Conservation (phyloP, 2,888 invertebrate genomes). For the Mythimna pallens region DNA sequence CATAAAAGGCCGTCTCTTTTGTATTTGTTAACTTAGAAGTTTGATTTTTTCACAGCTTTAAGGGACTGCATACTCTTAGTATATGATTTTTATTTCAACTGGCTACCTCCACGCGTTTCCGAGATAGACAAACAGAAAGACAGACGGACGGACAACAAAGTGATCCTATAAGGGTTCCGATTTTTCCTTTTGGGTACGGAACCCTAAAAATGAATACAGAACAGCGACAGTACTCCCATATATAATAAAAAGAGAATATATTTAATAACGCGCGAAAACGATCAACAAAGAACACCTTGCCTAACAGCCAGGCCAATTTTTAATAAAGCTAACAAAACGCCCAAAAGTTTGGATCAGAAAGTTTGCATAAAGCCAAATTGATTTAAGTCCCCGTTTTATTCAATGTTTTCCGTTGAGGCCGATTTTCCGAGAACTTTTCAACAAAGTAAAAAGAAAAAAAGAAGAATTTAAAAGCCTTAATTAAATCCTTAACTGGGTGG, state of each 20-base stretch:
- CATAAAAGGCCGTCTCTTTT: too few relatives aligned
- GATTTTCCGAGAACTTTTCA: slow-evolving; percentile 35
- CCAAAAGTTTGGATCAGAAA: slow-evolving; percentile 36
- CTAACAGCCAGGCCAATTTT: slow-evolving; percentile 23
- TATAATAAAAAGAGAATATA: slow-evolving; percentile 5
- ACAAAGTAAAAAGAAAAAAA: not conserved
- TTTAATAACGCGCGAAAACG: slow-evolving; percentile 28
- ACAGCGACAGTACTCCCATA: not conserved
- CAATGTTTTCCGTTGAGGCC: slow-evolving; percentile 34
- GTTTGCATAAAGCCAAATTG: slow-evolving; percentile 48
- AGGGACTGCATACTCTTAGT: too few relatives aligned
- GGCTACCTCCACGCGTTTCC: too few relatives aligned
- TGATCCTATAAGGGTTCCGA: too few relatives aligned
- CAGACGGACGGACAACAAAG: too few relatives aligned
- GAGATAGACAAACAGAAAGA: too few relatives aligned
- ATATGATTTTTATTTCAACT: too few relatives aligned
- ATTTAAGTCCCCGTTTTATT: slow-evolving; percentile 38
- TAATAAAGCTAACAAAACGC: slow-evolving; percentile 45
- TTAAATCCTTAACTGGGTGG: slow-evolving; percentile 47
- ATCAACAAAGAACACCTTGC: slow-evolving; percentile 30
- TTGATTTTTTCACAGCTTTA: too few relatives aligned
- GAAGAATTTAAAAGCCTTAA: slow-evolving; percentile 47
- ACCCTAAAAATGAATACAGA: not conserved
- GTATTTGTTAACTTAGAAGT: too few relatives aligned
- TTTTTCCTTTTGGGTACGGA: too few relatives aligned